These are phyloP conservation scores for Spheniscus humboldti DNA, from an alignment of 2,797 vertebrate species.

Conservation along the genomic window DNA sequence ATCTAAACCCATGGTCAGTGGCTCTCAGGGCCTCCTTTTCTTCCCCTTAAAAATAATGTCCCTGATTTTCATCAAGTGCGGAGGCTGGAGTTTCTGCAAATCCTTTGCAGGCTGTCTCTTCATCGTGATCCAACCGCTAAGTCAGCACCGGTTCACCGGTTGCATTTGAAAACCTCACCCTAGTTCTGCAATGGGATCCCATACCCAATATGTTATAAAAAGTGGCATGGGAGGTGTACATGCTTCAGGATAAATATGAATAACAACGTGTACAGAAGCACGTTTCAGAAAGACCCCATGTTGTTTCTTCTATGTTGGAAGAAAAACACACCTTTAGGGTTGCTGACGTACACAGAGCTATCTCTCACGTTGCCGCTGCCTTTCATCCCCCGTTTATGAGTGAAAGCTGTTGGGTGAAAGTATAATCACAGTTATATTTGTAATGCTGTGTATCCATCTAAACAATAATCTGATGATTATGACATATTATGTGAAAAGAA, in stretches of 20 bases:
- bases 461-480: background rate
- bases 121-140: rapidly evolving
- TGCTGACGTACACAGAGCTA: background rate
- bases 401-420: background rate
- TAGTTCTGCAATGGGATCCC: background rate
- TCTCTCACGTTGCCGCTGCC: background rate
- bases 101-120: background rate
- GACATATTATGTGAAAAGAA: background rate
- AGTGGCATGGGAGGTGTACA: background rate
- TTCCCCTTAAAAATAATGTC: background rate
- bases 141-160: background rate
- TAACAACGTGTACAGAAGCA: background rate
- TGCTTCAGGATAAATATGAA: background rate
- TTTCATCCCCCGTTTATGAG: background rate
- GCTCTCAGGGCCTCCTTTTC: background rate
- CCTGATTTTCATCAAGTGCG: rapidly evolving
- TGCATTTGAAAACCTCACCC: background rate
- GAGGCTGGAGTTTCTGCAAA: background rate
- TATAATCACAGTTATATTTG: background rate
- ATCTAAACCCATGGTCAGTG: background rate
- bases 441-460: background rate
- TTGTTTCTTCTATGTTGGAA: background rate
- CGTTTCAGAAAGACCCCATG: rapidly evolving
- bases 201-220: background rate
- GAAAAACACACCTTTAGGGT: background rate